Evolutionary conservation across 1,140 invertebrate genomes (phyloP), one percentile per base, ranked within the genome.

Genomic region (Pantala flavescens): DNA sequence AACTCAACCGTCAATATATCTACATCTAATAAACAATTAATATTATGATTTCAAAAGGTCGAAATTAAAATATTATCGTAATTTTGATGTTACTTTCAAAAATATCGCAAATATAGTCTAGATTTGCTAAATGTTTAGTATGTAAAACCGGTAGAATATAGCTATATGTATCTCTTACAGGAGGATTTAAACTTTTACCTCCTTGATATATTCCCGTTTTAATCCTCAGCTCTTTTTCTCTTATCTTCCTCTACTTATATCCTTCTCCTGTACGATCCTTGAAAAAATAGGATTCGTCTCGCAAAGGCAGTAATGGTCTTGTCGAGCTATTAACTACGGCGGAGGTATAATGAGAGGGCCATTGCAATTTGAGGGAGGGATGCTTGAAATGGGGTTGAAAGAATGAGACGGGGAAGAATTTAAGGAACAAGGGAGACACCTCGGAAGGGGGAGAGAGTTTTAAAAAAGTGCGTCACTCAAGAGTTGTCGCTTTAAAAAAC

Each of bases 301-400:
- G 49, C 3, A 14, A 3, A 63, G 49, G 49, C 3, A 63, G 49
- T 63, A 63, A 63, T 63, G 49, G 49, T 16, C 49, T 63, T 63
- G 49, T 63, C 49, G 49, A 63, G 49, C 49, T 63, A 63, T 63
- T 63, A 63, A 63, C 49, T 63, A 63, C 49, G 49, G 16, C 49
- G 12, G 49, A 21, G 49, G 49, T 63, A 63, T 63, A 63, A 63
- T 63, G 49, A 63, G 49, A 63, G 49, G 49, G 49, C 5, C 49
- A 63, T 63, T 63, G 49, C 49, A 63, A 63, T 63, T 63, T 63
- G 49, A 19, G 49, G 49, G 49, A 21, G 14, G 49, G 49, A 63
- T 16, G 49, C 49, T 63, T 21, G 49, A 16, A 63, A 21, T 63
- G 49, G 49, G 49, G 49, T 63, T 21, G 49, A 21, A 21, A 63